Base-by-base conservation (phyloP, 2,888 invertebrate species). In the Scelioninae gen. 2 region DNA sequence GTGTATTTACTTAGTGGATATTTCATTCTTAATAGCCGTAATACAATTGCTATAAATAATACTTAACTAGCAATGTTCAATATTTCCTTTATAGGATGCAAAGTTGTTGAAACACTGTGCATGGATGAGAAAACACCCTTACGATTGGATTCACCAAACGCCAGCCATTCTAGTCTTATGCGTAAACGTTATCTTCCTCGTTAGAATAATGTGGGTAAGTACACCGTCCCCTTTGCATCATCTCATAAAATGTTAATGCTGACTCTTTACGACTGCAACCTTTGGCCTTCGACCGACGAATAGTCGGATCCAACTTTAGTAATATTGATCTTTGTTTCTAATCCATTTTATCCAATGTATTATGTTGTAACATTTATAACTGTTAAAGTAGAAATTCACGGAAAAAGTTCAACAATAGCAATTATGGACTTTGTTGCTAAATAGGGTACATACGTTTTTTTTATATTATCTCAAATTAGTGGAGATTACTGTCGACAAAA, bases 191-290 rank as follows among this genome's bases (percentile, higher is more conserved):
- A 89, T 93, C 80, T 95, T 95, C 87, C 90, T 95, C 71, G 88
- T 94, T 79, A 91, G 91, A 88, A 95, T 96, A 79, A 94, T 96
- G 94, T 94, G 95, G 92, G 96, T 94, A 78, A 89, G 93, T 89
- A 46, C 13, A 28, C 16, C 25, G 22, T 58, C 15, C 11, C n/a
- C 28, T n/a, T 48, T 33, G 13, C 33, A 50, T 28, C 11, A 16
- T 31, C 37, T 65, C 65, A 33, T 65, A 64, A 64, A 63, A 9
- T 35, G 31, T 50, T 50, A 11, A 41, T 19, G 33, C 35, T n/a
- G n/a, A n/a, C n/a, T 37, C 25, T 53, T 64, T 64, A 53, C 48
- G 46, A 39, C 48, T 16, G 1, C 10, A 39, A 37, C 37, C 25
- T 48, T 35, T 48, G 37, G 19, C 48, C 1, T 18, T 46, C 35